A percentile compares a stretch with the other conserved stretches of the same genome.
These are phyloP conservation scores for Ophonus ardosiacus DNA, from an alignment of 2,888 invertebrate genomes.

Conservation along the genomic window DNA sequence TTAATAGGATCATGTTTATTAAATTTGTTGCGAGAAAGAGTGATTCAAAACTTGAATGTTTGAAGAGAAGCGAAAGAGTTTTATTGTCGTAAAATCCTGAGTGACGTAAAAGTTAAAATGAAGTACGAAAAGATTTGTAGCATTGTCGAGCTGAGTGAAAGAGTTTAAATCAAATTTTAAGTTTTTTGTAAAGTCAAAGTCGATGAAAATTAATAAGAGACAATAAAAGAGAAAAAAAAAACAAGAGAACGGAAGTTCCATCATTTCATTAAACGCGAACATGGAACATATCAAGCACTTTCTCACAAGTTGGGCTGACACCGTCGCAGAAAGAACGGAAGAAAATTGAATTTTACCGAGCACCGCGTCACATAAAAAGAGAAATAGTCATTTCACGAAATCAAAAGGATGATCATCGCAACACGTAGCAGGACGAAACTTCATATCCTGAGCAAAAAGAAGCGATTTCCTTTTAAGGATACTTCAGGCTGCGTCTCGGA, in stretches of 20 bases:
- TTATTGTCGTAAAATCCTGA: neutral
- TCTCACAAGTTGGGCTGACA: conserved; percentile 42
- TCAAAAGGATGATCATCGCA: conserved; percentile 62
- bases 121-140: neutral
- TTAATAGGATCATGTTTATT: too few relatives aligned
- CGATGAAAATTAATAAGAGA: conserved; percentile 24
- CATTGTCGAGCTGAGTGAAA: neutral
- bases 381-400: conserved; percentile 60
- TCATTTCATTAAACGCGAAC: conserved; percentile 47
- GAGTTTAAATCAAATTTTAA: conserved; percentile 16
- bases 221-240: conserved; percentile 16
- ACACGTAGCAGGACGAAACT: conserved; percentile 60
- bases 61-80: neutral
- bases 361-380: conserved; percentile 49
- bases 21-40: too few relatives aligned
- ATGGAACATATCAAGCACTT: conserved; percentile 51
- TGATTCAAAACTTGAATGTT: too few relatives aligned
- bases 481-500: conserved; percentile 39
- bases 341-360: conserved; percentile 59
- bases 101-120: neutral
- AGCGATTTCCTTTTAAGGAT: conserved; percentile 60
- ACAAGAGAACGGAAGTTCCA: conserved; percentile 28
- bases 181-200: conserved; percentile 29
- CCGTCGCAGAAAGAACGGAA: conserved; percentile 35
- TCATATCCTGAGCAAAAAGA: conserved; percentile 60